Conservation (phyloP, 2,888 invertebrate species). For the Metalampra italica region DNA sequence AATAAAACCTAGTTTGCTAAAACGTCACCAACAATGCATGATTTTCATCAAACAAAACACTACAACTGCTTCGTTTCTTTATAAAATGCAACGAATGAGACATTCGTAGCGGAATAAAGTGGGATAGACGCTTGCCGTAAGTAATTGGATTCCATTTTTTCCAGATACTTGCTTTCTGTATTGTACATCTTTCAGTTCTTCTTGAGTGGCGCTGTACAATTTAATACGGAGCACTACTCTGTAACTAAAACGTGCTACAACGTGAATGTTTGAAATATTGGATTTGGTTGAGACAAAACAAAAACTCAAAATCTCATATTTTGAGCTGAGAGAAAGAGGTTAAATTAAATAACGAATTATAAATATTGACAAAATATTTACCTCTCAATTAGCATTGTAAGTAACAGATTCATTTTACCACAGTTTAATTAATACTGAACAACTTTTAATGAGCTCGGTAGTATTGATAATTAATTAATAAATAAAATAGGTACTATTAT, state of each 20-base stretch:
- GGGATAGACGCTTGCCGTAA: conserved; percentile 4
- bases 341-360: too few relatives aligned
- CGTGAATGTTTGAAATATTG: too few relatives aligned
- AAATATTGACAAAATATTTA: too few relatives aligned
- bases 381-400: too few relatives aligned
- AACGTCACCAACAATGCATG: neutral
- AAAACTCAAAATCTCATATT: too few relatives aligned
- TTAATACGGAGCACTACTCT: conserved; percentile 1
- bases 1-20: neutral
- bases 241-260: neutral
- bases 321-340: too few relatives aligned
- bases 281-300: too few relatives aligned
- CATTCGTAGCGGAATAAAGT: neutral
- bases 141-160: conserved; percentile 11
- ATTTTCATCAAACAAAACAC: neutral
- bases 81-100: neutral
- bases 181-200: conserved; percentile 2
- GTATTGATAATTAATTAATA: too few relatives aligned
- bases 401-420: too few relatives aligned
- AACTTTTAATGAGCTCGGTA: too few relatives aligned
- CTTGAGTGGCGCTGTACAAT: conserved; percentile 2
- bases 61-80: neutral
- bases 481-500: too few relatives aligned
- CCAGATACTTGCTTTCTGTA: conserved; percentile 8
- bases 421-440: too few relatives aligned